A percentile compares a stretch with the other conserved stretches of the same genome.
phyloP scores from a whole-genome alignment of 2,888 invertebrate species.

The Nebria brevicollis region DNA sequence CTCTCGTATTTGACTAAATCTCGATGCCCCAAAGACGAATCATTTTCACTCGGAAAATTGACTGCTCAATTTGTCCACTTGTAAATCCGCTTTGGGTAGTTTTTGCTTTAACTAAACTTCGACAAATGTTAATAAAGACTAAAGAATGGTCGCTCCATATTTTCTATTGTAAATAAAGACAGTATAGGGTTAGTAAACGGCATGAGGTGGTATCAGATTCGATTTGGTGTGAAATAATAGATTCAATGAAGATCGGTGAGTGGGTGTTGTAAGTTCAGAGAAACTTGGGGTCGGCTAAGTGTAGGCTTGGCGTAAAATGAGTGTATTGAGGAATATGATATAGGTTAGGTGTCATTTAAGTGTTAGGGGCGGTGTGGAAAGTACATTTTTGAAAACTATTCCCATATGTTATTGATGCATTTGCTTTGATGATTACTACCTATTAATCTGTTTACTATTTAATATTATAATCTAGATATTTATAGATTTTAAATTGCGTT shows the following conservation, averaged over 20 bases:
- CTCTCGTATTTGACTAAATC: background rate
- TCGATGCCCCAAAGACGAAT: constrained; percentile 3
- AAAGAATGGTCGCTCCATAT: background rate
- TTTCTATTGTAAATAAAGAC: background rate
- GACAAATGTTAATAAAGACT: no score
- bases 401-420: background rate
- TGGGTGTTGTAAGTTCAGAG: background rate
- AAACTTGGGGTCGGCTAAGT: background rate
- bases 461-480: no score
- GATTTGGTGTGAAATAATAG: background rate
- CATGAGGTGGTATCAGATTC: background rate
- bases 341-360: background rate
- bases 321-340: background rate
- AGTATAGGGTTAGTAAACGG: background rate
- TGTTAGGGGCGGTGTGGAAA: background rate
- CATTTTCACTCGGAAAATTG: background rate
- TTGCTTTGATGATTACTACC: no score
- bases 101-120: no score
- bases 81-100: background rate
- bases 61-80: constrained; percentile 26
- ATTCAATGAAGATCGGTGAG: background rate
- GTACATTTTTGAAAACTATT: background rate
- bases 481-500: no score
- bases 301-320: background rate
- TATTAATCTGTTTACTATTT: no score